These are phyloP conservation scores for Papilio aristodemus DNA, from an alignment of 1,140 invertebrate species.

Conservation along the genomic window DNA sequence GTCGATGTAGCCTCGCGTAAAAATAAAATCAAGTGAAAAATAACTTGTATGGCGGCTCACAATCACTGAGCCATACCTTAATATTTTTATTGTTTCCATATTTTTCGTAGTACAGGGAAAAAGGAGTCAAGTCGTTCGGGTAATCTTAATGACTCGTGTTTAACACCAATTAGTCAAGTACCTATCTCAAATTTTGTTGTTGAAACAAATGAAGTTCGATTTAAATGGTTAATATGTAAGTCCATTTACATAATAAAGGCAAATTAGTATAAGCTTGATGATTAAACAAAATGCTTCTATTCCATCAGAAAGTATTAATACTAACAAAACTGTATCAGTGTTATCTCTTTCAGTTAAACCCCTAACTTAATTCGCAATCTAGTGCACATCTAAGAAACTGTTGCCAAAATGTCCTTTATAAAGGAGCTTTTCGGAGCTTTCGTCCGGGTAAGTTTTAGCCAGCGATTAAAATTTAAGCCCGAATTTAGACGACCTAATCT, in stretches of 20 bases:
- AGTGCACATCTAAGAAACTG: slow-evolving; percentile 58
- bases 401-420: slow-evolving; percentile 61
- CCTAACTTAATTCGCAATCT: slow-evolving; percentile 38
- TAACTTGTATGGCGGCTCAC: slow-evolving; percentile 58
- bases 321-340: slow-evolving; percentile 20
- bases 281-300: neutral
- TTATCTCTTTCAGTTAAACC: slow-evolving; percentile 30
- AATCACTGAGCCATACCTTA: slow-evolving; percentile 46
- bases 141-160: too few relatives aligned
- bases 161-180: too few relatives aligned
- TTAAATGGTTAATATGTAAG: too few relatives aligned
- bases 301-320: neutral
- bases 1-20: slow-evolving; percentile 69
- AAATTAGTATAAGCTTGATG: neutral
- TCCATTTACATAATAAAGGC: too few relatives aligned
- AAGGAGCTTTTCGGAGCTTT: slow-evolving; percentile 57
- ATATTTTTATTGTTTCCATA: slow-evolving; percentile 5
- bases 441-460: slow-evolving; percentile 66
- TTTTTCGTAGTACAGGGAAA: neutral
- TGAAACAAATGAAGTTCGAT: too few relatives aligned
- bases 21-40: slow-evolving; percentile 78
- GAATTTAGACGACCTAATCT: slow-evolving; percentile 77
- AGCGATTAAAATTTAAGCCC: slow-evolving; percentile 77
- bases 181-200: too few relatives aligned
- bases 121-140: neutral